Evolutionary conservation across 2,113 vertebrate species (phyloP).

Genomic region (Phrynocephalus versicolor): DNA sequence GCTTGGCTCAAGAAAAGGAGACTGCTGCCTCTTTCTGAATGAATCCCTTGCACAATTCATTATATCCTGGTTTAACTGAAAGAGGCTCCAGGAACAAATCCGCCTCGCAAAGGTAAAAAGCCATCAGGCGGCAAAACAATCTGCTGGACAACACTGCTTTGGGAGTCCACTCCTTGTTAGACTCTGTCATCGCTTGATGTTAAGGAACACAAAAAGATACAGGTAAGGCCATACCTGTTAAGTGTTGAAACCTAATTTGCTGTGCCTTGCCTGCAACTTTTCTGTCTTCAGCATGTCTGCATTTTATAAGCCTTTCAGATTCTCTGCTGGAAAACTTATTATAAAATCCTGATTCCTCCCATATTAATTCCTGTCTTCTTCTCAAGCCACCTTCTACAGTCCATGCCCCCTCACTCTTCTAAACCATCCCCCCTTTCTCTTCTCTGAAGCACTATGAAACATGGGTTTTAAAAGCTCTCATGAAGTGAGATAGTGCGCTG

Average conservation of each 20-base stretch:
- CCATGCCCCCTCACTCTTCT: slow-evolving; percentile 2
- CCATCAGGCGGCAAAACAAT: not conserved
- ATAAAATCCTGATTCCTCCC: slow-evolving; percentile 36
- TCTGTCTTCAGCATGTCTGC: slow-evolving; percentile 20
- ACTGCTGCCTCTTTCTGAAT: not conserved
- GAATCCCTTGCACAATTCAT: slow-evolving; percentile 20
- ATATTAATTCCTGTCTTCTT: slow-evolving; percentile 43
- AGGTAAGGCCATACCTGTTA: not conserved
- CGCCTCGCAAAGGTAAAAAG: slow-evolving; percentile 15
- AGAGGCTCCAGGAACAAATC: slow-evolving; percentile 45
- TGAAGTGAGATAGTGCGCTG: slow-evolving; percentile 33
- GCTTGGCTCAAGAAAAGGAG: not conserved
- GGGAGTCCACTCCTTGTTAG: not conserved
- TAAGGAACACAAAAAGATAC: slow-evolving; percentile 18
- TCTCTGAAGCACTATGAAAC: not conserved
- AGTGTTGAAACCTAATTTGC: not conserved
- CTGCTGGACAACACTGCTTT: slow-evolving; percentile 21
- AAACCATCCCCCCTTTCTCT: slow-evolving; percentile 24
- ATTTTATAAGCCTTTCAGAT: not conserved
- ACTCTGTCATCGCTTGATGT: slow-evolving; percentile 12
- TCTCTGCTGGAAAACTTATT: slow-evolving; percentile 38
- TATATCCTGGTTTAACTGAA: slow-evolving; percentile 40
- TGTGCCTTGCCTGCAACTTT: slow-evolving; percentile 2
- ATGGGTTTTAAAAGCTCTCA: slow-evolving; percentile 31
- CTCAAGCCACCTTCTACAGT: not conserved